These are phyloP conservation scores for Drosophila auraria DNA, from an alignment of 1,140 invertebrate species.

Conservation along the genomic window DNA sequence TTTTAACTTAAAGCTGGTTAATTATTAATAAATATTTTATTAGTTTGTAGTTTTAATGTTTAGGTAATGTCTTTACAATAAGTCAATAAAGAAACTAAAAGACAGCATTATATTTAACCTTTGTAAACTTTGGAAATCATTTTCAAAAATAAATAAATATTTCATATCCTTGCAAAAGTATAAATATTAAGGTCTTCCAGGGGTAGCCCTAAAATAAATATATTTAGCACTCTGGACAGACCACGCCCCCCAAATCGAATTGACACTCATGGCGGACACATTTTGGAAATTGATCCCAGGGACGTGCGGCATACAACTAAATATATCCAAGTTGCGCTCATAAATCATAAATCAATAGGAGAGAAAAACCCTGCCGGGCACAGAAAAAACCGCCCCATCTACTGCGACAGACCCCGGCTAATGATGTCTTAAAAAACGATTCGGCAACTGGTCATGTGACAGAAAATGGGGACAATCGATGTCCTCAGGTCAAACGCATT, in stretches of 20 bases:
- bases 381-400: slow-evolving; percentile 15
- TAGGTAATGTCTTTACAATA: too few species aligned
- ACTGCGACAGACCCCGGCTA: slow-evolving; percentile 48
- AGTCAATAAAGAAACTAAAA: too few species aligned
- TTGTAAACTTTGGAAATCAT: too few species aligned
- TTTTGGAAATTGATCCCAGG: slow-evolving; percentile 75
- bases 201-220: slow-evolving; percentile 6
- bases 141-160: too few species aligned
- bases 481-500: slow-evolving; percentile 83
- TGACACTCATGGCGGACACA: slow-evolving; percentile 66
- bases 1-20: too few species aligned
- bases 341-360: slow-evolving; percentile 82
- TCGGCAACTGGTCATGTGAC: slow-evolving; percentile 70
- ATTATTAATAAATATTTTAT: too few species aligned
- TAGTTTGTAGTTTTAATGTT: too few species aligned
- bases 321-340: slow-evolving; percentile 52
- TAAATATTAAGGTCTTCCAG: neutral
- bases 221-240: slow-evolving; percentile 25
- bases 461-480: slow-evolving; percentile 78
- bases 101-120: too few species aligned
- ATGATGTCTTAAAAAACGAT: slow-evolving; percentile 84
- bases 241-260: slow-evolving; percentile 72
- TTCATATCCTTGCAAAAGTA: too few species aligned
- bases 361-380: slow-evolving; percentile 35
- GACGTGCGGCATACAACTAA: slow-evolving; percentile 37